Percentiles rank a stretch among this genome's conserved stretches.
These are phyloP conservation scores for Phrynocephalus versicolor DNA, from an alignment of 2,113 vertebrate genomes.

Conservation along the genomic window DNA sequence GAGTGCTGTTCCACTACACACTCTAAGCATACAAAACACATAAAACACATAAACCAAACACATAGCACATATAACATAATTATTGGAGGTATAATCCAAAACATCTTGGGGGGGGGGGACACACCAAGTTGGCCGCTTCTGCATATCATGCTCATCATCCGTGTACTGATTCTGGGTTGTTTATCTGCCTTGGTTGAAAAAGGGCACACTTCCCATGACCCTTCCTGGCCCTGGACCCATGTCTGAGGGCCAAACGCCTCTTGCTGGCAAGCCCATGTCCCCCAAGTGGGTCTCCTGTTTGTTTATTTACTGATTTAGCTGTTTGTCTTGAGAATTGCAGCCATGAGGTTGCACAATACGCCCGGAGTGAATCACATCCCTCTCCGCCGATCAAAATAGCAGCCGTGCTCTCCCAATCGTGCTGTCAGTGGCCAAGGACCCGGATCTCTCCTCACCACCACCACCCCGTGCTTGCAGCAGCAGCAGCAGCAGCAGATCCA, in stretches of 20 bases:
- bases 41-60: too few species aligned
- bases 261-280: background rate
- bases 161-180: background rate
- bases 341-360: constrained; percentile 5
- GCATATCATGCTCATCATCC: background rate
- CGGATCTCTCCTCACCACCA: background rate
- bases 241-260: background rate
- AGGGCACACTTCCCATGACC: background rate
- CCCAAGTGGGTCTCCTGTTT: background rate
- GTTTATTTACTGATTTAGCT: background rate
- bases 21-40: too few species aligned
- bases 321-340: background rate
- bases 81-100: background rate
- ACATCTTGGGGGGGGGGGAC: background rate
- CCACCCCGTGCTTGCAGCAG: background rate
- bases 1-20: too few species aligned
- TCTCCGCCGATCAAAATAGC: constrained; percentile 38
- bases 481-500: too few species aligned
- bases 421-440: background rate
- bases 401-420: constrained; percentile 38
- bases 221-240: background rate
- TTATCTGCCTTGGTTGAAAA: background rate
- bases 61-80: background rate
- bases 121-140: background rate
- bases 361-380: constrained; percentile 28